Evolutionary conservation across 2,797 vertebrate genomes (phyloP), one percentile per base, ranked within the genome.

Genomic region (Microchirus variegatus): DNA sequence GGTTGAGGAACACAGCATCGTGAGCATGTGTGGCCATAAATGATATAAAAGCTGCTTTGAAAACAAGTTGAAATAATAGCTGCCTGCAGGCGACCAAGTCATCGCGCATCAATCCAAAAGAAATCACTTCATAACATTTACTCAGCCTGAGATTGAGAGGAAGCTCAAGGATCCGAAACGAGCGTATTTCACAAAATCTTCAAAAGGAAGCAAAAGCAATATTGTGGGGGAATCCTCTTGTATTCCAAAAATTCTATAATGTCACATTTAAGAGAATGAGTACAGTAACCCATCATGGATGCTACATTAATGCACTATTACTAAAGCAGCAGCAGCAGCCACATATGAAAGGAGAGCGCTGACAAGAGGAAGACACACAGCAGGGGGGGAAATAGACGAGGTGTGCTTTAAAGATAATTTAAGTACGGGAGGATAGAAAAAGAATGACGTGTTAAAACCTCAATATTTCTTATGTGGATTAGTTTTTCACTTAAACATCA

Each of bases 41-140:
- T 48, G 2, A 59, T 58, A 60, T 64, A 22, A 79, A 77, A 71
- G 70, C 22, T 22, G 22, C 3, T 8, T 8, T 31, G 31, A 31
- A 73, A 73, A 68, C 54, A 63, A 54, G 55, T 58, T 66, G 40
- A 78, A 80, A 81, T 46, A 80, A 81, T 46, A 57, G 53, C 57
- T 70, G 70, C 78, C 76, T 71, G 19, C 1, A 1, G 80, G 69
- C 62, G 2, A 70, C 36, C 46, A 38, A 45, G 35, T 72, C 74
- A 75, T 74, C 22, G 2, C 5, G 53, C 56, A 69, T 81, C 70
- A 70, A 69, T 74, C 57, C 17, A 50, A 43, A 22, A 61, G n/a
- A 22, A 61, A n/a, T 54, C 22, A 49, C 37, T 42, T 67, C 46
- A 50, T 44, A 53, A 58, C 50, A 42, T 48, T 75, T 64, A 48